Conservation (phyloP, 2,888 invertebrate genomes). For the Nomada flava region DNA sequence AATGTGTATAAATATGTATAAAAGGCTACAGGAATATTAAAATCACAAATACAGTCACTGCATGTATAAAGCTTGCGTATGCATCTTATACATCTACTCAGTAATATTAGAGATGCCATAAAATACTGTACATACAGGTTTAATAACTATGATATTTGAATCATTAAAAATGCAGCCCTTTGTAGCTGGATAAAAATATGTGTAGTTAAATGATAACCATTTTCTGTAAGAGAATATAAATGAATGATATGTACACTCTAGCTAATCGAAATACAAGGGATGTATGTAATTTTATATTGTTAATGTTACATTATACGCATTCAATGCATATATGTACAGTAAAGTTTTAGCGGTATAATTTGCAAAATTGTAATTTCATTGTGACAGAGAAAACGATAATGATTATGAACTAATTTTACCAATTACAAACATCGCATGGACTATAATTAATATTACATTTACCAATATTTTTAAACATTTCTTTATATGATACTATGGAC, state of each 20-base stretch:
- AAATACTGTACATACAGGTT: conserved; percentile 27
- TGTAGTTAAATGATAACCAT: conserved; percentile 22
- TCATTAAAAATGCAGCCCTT: conserved; percentile 32
- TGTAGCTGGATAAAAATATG: conserved; percentile 33
- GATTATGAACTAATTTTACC: conserved; percentile 54
- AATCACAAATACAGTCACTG: conserved; percentile 12
- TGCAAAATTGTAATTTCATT: conserved; percentile 42
- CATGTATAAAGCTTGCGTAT: conserved; percentile 21
- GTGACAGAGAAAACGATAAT: conserved; percentile 47
- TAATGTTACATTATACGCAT: conserved; percentile 50
- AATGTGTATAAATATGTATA: conserved; percentile 23
- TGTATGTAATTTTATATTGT: conserved; percentile 50
- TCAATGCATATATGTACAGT: conserved; percentile 23
- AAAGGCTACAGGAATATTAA: conserved; percentile 17
- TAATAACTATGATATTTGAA: conserved; percentile 41
- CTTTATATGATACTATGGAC: conserved; percentile 16
- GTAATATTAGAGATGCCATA: conserved; percentile 28
- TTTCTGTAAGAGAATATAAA: conserved; percentile 21
- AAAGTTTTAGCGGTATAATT: conserved; percentile 32
- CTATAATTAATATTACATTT: conserved; percentile 64
- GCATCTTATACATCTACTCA: conserved; percentile 29
- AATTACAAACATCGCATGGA: conserved; percentile 53
- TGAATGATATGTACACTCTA: conserved; percentile 37
- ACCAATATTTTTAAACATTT: conserved; percentile 51
- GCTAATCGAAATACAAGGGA: conserved; percentile 48